Percentiles rank a stretch among this genome's conserved stretches.
phyloP scores from a whole-genome alignment of 1,140 invertebrate species.

The Cydia fagiglandana region DNA sequence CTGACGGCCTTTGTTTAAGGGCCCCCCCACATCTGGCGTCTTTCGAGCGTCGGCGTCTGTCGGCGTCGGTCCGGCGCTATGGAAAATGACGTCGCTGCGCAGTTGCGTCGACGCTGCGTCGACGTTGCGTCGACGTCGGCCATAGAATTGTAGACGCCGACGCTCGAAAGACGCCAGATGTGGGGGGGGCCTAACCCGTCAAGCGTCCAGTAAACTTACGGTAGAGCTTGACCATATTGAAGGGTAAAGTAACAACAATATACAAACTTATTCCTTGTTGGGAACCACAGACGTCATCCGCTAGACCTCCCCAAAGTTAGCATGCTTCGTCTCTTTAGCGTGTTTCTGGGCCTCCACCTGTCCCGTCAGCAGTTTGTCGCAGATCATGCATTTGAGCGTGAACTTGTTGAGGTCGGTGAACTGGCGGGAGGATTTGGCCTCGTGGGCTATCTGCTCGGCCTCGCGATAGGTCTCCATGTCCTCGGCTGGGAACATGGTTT shows the following conservation, averaged over 20 bases:
- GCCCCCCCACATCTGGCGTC: too few relatives aligned
- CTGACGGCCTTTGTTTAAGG: too few relatives aligned
- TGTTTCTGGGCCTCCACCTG: constrained; percentile 90
- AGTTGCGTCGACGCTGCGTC: too few relatives aligned
- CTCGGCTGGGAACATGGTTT: constrained; percentile 89
- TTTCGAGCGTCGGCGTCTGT: too few relatives aligned
- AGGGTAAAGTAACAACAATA: background rate
- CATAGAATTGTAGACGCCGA: too few relatives aligned
- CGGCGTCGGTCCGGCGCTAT: too few relatives aligned
- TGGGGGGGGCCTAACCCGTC: too few relatives aligned
- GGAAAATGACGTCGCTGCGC: too few relatives aligned
- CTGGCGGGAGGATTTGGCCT: constrained; percentile 92
- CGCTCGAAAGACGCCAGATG: too few relatives aligned
- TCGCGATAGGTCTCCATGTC: constrained; percentile 87
- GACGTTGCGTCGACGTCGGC: too few relatives aligned
- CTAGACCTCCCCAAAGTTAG: constrained; percentile 92
- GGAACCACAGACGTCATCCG: constrained; percentile 30
- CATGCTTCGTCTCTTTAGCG: constrained; percentile 91
- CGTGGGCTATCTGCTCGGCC: constrained; percentile 90
- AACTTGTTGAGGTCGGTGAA: constrained; percentile 95
- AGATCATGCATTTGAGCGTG: constrained; percentile 89
- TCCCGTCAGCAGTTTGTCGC: constrained; percentile 86
- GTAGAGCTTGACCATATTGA: too few relatives aligned
- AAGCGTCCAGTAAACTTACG: too few relatives aligned
- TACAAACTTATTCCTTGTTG: background rate